Percentiles rank a stretch among this genome's conserved stretches.
phyloP scores from a whole-genome alignment of 2,888 invertebrate genomes.

The Parapristionchus giblindavisi region DNA sequence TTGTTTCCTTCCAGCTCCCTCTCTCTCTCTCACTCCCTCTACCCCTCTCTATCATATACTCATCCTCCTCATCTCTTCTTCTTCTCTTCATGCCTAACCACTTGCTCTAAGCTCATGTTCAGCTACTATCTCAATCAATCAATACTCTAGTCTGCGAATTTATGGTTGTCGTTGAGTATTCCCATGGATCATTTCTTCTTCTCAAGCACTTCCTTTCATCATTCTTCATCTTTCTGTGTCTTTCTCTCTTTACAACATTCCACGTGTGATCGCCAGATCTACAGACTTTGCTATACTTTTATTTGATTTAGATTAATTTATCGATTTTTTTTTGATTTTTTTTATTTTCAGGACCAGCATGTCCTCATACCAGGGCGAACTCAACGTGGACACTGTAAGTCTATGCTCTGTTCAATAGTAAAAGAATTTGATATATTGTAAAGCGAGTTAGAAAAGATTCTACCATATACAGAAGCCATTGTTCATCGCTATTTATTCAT shows the following conservation, averaged over 20 bases:
- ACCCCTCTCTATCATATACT: constrained; percentile 1
- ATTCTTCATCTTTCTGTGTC: no score
- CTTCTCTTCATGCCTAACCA: neutral
- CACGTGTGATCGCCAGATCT: constrained; percentile 17
- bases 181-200: constrained; percentile 27
- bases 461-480: no score
- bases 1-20: constrained; percentile 14
- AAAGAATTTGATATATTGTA: no score
- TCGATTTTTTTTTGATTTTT: no score
- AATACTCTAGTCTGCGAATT: neutral
- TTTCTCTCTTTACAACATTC: constrained; percentile 30
- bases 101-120: neutral
- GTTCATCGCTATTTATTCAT: no score
- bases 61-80: neutral
- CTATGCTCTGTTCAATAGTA: no score
- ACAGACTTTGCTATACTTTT: no score
- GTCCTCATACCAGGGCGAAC: no score
- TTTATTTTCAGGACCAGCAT: no score
- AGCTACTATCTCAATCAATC: neutral
- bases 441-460: no score
- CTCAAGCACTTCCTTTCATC: neutral
- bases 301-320: no score
- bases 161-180: neutral
- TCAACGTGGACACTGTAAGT: no score
- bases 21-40: constrained; percentile 5